A percentile compares a stretch with the other conserved stretches of the same genome.
phyloP scores from a whole-genome alignment of 1,140 invertebrate genomes.

The Cepaea nemoralis region DNA sequence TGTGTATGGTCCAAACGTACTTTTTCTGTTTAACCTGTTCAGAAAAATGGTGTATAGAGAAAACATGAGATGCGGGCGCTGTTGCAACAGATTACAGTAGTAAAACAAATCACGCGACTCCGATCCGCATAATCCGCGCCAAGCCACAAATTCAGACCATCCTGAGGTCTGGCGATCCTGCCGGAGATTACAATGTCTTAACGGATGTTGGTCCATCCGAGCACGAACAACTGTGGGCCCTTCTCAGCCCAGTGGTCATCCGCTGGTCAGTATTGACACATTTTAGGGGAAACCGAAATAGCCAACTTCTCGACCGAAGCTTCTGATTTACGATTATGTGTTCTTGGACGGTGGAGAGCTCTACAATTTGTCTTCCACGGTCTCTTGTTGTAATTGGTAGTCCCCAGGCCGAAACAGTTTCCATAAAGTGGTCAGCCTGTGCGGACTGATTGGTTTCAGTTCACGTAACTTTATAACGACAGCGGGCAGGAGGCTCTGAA shows the following conservation, averaged over 20 bases:
- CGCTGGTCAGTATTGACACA: neutral
- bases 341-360: neutral
- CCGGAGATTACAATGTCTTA: neutral
- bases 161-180: neutral
- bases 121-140: neutral
- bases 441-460: neutral
- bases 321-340: neutral
- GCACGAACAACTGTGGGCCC: constrained; percentile 8
- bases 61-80: too few relatives aligned
- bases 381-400: constrained; percentile 4
- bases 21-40: too few relatives aligned
- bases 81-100: too few relatives aligned
- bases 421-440: neutral
- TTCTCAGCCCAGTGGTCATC: neutral
- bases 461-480: neutral
- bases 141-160: neutral
- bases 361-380: constrained; percentile 11
- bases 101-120: too few relatives aligned
- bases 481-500: too few relatives aligned
- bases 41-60: too few relatives aligned
- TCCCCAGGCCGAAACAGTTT: neutral
- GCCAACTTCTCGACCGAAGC: neutral
- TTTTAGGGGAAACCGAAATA: neutral
- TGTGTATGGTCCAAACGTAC: too few relatives aligned
- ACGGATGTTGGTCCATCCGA: constrained; percentile 17